These are phyloP conservation scores for Carcharodon carcharias DNA, from an alignment of 2,797 vertebrate species.

Conservation along the genomic window DNA sequence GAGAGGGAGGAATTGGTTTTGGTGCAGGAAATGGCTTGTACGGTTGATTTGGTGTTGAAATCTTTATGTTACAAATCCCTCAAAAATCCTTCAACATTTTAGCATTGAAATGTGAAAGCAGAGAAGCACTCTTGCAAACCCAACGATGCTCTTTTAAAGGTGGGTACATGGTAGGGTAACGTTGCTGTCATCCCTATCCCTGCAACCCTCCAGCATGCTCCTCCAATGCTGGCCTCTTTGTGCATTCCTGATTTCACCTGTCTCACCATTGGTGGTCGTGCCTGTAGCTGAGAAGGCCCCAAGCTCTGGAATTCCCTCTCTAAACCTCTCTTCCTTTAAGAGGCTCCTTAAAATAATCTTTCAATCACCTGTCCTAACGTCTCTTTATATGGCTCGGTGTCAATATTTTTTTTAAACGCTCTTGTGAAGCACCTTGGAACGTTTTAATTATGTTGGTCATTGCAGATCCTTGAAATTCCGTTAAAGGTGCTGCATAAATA, in stretches of 20 bases:
- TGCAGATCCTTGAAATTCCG: too few species aligned
- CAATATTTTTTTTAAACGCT: background rate
- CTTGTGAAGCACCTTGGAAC: background rate
- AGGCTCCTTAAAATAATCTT: background rate
- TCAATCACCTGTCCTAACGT: background rate
- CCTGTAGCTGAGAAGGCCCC: background rate
- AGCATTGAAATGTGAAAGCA: background rate
- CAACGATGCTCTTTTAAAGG: background rate
- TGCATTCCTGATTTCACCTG: background rate
- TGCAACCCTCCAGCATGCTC: background rate
- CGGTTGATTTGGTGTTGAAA: background rate
- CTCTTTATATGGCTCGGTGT: background rate
- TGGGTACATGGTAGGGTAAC: background rate
- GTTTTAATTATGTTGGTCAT: background rate
- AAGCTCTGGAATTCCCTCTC: background rate
- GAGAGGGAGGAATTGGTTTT: background rate
- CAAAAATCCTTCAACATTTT: background rate
- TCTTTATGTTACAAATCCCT: background rate
- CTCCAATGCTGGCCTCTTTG: too few species aligned
- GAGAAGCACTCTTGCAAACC: background rate
- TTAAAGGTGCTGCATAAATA: background rate
- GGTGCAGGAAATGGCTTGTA: too few species aligned
- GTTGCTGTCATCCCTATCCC: background rate
- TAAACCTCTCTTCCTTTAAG: background rate
- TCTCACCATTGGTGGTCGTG: background rate